Percentiles rank a stretch among this genome's conserved stretches.
Conservation (phyloP, 2,888 invertebrate genomes). For the Xylota segnis region DNA sequence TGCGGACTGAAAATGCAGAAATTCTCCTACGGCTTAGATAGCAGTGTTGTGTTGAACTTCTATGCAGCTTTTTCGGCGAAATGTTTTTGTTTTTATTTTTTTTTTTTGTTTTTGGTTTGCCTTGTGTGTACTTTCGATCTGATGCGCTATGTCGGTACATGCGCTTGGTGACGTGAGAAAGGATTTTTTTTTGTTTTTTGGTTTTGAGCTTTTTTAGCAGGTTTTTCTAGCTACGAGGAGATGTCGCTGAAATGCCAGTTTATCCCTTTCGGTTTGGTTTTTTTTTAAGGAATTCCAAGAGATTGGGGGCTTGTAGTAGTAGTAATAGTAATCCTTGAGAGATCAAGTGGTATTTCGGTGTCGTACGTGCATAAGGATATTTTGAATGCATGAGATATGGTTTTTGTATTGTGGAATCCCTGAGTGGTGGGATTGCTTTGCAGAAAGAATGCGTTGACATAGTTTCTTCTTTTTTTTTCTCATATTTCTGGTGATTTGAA, state of each 20-base stretch:
- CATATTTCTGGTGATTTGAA: constrained; percentile 8
- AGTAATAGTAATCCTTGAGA: constrained; percentile 60
- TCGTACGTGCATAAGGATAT: constrained; percentile 67
- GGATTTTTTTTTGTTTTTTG: constrained; percentile 38
- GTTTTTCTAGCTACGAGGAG: constrained; percentile 54
- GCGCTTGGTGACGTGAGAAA: constrained; percentile 47
- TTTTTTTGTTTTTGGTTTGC: constrained; percentile 49
- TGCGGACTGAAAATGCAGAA: constrained; percentile 83
- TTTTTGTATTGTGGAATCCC: constrained; percentile 59
- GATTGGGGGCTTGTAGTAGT: constrained; percentile 11
- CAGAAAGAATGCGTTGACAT: constrained; percentile 57
- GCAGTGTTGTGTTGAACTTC: constrained; percentile 41
- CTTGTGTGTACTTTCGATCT: constrained; percentile 42
- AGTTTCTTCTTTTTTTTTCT: constrained; percentile 40
- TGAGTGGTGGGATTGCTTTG: constrained; percentile 33
- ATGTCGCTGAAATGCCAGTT: constrained; percentile 55
- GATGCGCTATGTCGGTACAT: constrained; percentile 71
- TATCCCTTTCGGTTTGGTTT: constrained; percentile 22
- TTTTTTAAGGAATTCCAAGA: constrained; percentile 18
- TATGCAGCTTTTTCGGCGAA: constrained; percentile 72
- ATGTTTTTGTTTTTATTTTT: constrained; percentile 44
- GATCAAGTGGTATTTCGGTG: constrained; percentile 64
- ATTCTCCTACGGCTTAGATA: constrained; percentile 61
- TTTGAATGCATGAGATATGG: constrained; percentile 40
- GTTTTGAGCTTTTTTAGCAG: constrained; percentile 30